Base-by-base conservation (phyloP, 2,113 vertebrate genomes). In the Leptosomus discolor region DNA sequence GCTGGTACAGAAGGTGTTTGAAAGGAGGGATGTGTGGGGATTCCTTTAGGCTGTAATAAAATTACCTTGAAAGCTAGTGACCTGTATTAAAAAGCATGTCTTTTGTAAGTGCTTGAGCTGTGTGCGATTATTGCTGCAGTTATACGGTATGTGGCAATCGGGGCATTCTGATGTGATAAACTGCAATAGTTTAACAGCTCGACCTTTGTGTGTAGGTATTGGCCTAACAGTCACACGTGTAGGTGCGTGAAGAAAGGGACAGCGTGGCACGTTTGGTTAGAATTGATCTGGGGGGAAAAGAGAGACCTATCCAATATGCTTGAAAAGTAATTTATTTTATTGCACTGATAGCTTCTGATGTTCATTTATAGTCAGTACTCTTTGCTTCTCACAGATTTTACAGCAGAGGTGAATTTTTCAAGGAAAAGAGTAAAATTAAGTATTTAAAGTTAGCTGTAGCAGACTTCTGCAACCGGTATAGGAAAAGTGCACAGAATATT, bases 401-500 rank as follows among this genome's bases (percentile, higher is more conserved):
- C 19, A 36, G n/a, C 27, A 46, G 56, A 7, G 1, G 22, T 74
- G 50, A 56, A 75, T 24, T 61, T 69, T 78, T 46, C 15, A 63
- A 67, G 70, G 41, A 11, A n/a, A 63, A 70, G 4, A 14, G 0
- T 75, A 32, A 84, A 78, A 8, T 75, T 26, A 79, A 70, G 51
- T 69, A 48, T 36, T 56, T 11, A 3, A 26, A 69, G 18, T 32
- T 89, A 45, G 57, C 39, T 2, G 2, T 39, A 74, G 58, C 36
- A 82, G 61, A 45, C 26, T 87, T 88, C 63, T 65, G 81, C 67
- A 45, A 73, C 21, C 12, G 11, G 83, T 90, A 81, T 26, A 54
- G 61, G 29, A 63, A 84, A 91, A 77, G 94, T 83, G 78, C 54
- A 24, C 98, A 98, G 98, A 97, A 98, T 97, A 94, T 98, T 98